phyloP scores from a whole-genome alignment of 2,888 invertebrate genomes.

The Eristalis arbustorum region DNA sequence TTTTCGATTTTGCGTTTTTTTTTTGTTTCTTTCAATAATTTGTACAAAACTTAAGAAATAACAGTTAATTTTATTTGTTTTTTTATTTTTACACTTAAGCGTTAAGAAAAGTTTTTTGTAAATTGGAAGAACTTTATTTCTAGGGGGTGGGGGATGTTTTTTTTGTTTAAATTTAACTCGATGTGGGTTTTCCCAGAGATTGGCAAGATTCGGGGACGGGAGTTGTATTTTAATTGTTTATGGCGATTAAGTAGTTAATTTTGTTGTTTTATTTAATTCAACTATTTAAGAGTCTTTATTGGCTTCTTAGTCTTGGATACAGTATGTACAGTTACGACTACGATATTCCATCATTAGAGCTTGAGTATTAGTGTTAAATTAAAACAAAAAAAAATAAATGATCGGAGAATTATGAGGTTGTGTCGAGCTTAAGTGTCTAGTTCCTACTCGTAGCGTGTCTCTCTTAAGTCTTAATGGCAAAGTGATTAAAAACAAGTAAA shows the following conservation, averaged over 20 bases:
- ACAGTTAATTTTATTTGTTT: background rate
- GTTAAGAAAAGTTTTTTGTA: background rate
- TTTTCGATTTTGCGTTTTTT: no score
- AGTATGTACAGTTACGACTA: conserved; percentile 67
- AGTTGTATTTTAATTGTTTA: conserved; percentile 7
- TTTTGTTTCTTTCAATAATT: conserved; percentile 40
- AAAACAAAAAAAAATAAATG: conserved; percentile 38
- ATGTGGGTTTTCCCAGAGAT: conserved; percentile 19
- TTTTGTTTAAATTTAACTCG: background rate
- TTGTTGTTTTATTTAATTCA: conserved; percentile 10
- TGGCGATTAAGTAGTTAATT: conserved; percentile 63
- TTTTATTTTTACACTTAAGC: conserved; percentile 39
- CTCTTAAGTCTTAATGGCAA: conserved; percentile 69
- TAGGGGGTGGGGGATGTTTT: background rate
- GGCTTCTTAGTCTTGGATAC: conserved; percentile 78
- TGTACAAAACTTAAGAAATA: conserved; percentile 38
- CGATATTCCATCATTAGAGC: background rate
- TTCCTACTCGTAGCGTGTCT: conserved; percentile 72
- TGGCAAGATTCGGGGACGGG: conserved; percentile 51
- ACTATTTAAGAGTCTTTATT: conserved; percentile 78
- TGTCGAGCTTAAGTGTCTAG: conserved; percentile 41
- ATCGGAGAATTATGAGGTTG: conserved; percentile 56
- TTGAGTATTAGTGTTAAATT: conserved; percentile 52
- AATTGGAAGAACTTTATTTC: conserved; percentile 52
- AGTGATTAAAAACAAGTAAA: conserved; percentile 52